Base-by-base conservation (phyloP, 2,797 vertebrate genomes). In the Psittacula derbiana region DNA sequence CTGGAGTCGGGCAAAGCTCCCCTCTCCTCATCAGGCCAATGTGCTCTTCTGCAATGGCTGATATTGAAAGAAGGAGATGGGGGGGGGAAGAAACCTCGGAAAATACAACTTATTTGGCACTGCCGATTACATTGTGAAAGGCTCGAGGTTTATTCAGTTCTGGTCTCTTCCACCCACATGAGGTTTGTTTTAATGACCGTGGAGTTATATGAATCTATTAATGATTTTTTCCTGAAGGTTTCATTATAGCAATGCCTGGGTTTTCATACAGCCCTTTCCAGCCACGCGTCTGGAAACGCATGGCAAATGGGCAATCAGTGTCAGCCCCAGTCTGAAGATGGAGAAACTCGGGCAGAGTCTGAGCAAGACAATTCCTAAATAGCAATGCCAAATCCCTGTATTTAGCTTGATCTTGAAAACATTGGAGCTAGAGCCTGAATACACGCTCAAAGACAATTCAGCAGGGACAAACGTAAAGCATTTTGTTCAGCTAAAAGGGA, bases 1-100 rank as follows among this genome's bases (percentile, higher is more conserved):
- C 93, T 96, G 91, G 88, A 97, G 75, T 89, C 53, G 72, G 96
- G 94, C 96, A 93, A 87, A 38, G 31, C 67, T 96, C 65, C 90
- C 74, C 88, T 80, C 72, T 83, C 55, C 62, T 64, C n/a, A 2
- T 78, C 70, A 70, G 76, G 76, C 71, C 93, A 91, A 46, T 19
- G 67, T 18, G 47, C 70, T 92, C 86, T 75, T 94, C 95, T 81
- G 85, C 88, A 94, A 65, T 44, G 94, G 91, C 92, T 87, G 66
- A 75, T 58, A 81, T 8, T 53, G 83, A 81, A 50, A 44, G 49
- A 50, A 44, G 49, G 71, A 41, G 75, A 44, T 5, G 44, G 28
- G 12, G 21, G 27, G 41, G 10, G 19, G 36, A 74, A 82, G 70
- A 71, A 95, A 88, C 55, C 82, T 84, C 21, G 5, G 52, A 67